Conservation (phyloP, 2,888 invertebrate genomes). For the Hymenopus coronatus region DNA sequence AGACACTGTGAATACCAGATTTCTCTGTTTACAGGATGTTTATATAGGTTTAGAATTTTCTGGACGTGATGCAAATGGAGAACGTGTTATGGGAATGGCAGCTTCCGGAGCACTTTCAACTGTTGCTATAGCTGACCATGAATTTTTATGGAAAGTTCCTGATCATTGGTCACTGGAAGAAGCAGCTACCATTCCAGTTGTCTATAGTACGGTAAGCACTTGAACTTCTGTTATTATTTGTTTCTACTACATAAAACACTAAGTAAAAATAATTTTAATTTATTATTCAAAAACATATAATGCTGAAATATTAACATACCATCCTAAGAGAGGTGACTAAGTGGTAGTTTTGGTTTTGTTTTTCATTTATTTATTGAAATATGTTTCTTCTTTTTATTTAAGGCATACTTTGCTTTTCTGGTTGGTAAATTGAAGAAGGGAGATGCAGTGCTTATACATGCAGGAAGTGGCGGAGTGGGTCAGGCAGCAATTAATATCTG, state of each 20-base stretch:
- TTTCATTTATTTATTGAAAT: no score
- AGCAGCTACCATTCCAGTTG: slow-evolving; percentile 64
- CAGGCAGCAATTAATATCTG: slow-evolving; percentile 75
- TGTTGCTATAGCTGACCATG: slow-evolving; percentile 50
- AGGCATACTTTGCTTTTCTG: slow-evolving; percentile 60
- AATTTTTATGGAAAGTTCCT: slow-evolving; percentile 56
- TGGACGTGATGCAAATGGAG: slow-evolving; percentile 47
- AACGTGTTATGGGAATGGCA: slow-evolving; percentile 50
- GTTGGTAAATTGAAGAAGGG: slow-evolving; percentile 53
- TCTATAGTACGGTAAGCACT: slow-evolving; percentile 55
- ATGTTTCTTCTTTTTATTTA: slow-evolving; percentile 39
- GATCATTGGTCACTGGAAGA: slow-evolving; percentile 60
- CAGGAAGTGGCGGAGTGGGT: slow-evolving; percentile 70
- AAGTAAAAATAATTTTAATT: no score
- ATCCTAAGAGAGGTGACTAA: no score
- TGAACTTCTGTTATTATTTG: neutral
- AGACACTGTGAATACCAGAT: no score
- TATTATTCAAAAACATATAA: no score
- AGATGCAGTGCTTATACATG: slow-evolving; percentile 53
- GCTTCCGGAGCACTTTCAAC: slow-evolving; percentile 52
- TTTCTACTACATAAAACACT: no score
- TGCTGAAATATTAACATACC: no score
- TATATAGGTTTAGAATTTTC: slow-evolving; percentile 59
- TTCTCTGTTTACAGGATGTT: slow-evolving; percentile 48
- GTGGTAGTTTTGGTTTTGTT: no score